phyloP scores from a whole-genome alignment of 1,140 invertebrate species.

The Listronotus oregonensis region DNA sequence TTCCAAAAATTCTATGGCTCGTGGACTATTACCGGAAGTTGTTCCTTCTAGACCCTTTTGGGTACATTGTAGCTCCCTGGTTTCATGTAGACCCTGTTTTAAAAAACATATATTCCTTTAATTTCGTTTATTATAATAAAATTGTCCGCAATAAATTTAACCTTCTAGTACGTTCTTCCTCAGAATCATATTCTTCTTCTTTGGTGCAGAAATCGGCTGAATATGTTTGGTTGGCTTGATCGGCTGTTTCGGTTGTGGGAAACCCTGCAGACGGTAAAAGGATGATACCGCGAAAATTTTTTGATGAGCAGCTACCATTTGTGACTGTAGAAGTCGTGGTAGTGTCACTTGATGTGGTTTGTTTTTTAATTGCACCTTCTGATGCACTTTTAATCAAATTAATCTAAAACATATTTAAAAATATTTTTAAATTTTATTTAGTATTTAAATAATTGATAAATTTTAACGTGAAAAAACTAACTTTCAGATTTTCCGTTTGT shows the following conservation, averaged over 20 bases:
- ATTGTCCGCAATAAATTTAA: not conserved
- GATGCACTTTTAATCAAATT: constrained; percentile 39
- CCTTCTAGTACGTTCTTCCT: constrained; percentile 40
- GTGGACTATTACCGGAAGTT: constrained; percentile 31
- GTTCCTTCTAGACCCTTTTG: constrained; percentile 53
- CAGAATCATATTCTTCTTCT: constrained; percentile 46
- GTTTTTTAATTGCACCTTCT: constrained; percentile 36
- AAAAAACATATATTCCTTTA: not conserved
- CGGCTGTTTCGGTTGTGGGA: constrained; percentile 39
- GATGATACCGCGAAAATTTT: constrained; percentile 43
- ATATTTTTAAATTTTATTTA: too few relatives aligned
- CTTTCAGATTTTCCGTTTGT: too few relatives aligned
- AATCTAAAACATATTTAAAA: constrained; percentile 11
- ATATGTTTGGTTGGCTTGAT: constrained; percentile 47
- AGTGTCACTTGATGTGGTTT: constrained; percentile 29
- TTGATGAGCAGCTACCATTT: constrained; percentile 32
- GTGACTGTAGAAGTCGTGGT: constrained; percentile 33
- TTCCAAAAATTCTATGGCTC: constrained; percentile 50
- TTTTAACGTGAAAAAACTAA: too few relatives aligned
- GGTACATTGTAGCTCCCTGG: constrained; percentile 62
- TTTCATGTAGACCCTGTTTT: constrained; percentile 60
- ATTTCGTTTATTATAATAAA: not conserved
- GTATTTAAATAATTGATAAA: too few relatives aligned
- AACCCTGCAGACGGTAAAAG: constrained; percentile 32
- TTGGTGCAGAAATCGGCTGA: constrained; percentile 42